A percentile compares a stretch with the other conserved stretches of the same genome.
Conservation (phyloP, 2,113 vertebrate species). For the Anthoscopus minutus region DNA sequence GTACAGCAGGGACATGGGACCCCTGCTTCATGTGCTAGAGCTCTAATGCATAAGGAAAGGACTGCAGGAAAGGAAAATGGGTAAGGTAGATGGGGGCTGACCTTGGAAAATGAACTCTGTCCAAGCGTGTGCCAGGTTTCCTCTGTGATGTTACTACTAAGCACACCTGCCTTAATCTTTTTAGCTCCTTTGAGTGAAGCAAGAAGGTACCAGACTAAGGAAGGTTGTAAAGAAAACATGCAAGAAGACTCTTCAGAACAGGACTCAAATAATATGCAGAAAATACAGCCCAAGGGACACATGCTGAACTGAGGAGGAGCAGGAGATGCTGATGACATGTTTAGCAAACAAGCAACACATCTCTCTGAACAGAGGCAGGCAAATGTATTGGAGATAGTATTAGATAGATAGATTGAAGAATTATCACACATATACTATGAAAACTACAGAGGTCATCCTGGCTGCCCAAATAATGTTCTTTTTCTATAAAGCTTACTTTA, state of each 20-base stretch:
- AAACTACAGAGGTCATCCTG: not conserved
- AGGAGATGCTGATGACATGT: not conserved
- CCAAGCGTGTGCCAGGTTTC: not conserved
- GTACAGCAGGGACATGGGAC: not conserved
- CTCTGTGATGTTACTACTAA: not conserved
- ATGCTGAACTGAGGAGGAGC: not conserved
- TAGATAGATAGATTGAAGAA: too few relatives aligned
- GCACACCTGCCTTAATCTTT: not conserved
- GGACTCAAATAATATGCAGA: not conserved
- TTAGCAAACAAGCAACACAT: not conserved
- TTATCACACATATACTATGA: not conserved
- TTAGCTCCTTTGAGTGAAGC: not conserved
- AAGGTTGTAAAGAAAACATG: not conserved
- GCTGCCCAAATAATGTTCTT: not conserved
- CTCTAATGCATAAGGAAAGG: not conserved
- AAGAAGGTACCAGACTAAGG: not conserved
- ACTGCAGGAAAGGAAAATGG: not conserved
- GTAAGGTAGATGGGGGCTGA: not conserved
- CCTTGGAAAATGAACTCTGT: not conserved
- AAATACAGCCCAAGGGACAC: constrained; percentile 7
- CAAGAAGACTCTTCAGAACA: not conserved
- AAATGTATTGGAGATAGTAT: not conserved
- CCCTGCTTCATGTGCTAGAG: not conserved
- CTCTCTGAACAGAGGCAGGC: not conserved
- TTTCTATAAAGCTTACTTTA: not conserved